phyloP scores from a whole-genome alignment of 2,888 invertebrate genomes.

The Torymus tubicola region DNA sequence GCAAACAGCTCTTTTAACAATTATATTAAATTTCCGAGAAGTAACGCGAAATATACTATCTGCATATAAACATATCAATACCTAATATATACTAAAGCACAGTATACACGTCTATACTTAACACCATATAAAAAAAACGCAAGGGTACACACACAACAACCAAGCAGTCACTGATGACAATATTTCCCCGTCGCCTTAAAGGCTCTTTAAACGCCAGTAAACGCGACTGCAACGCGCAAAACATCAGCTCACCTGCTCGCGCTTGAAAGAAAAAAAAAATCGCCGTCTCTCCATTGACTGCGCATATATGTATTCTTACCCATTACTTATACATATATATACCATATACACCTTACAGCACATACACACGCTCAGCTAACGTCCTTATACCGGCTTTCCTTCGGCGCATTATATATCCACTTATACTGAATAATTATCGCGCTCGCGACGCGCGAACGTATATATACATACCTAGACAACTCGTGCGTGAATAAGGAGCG shows the following conservation, averaged over 20 bases:
- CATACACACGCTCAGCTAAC: background rate
- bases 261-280: too few relatives aligned
- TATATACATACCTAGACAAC: too few relatives aligned
- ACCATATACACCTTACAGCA: background rate
- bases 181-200: conserved; percentile 6
- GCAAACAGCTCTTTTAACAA: too few relatives aligned
- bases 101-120: too few relatives aligned
- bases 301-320: too few relatives aligned
- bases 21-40: too few relatives aligned
- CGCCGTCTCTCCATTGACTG: too few relatives aligned
- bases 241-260: too few relatives aligned
- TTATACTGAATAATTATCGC: background rate
- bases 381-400: background rate
- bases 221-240: too few relatives aligned
- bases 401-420: background rate
- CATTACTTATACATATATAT: background rate
- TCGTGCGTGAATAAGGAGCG: conserved; percentile 57
- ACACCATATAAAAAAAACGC: background rate
- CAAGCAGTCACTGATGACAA: background rate
- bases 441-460: conserved; percentile 29
- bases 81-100: too few relatives aligned
- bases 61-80: too few relatives aligned
- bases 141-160: background rate
- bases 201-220: background rate
- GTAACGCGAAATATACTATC: too few relatives aligned